Conservation (phyloP, 2,113 vertebrate species). For the Gallinago paraguaiae region DNA sequence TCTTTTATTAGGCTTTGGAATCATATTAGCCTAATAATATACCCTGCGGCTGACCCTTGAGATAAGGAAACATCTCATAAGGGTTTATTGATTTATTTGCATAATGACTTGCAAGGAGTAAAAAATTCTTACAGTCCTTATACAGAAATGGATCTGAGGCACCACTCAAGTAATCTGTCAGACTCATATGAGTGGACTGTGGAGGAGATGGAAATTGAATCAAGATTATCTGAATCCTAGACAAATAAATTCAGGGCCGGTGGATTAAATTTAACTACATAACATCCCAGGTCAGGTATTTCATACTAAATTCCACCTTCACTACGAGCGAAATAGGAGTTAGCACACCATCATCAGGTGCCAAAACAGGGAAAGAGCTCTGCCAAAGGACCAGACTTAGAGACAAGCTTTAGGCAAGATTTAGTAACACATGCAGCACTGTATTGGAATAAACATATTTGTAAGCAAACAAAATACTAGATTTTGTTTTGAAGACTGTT, state of each 20-base stretch:
- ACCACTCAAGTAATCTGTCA: background rate
- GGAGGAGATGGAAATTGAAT: background rate
- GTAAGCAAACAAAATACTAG: background rate
- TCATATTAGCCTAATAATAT: background rate
- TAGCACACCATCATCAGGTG: background rate
- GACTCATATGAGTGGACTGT: background rate
- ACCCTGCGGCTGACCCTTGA: background rate
- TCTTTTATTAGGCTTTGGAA: background rate
- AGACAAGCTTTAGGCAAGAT: background rate
- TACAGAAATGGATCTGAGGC: background rate
- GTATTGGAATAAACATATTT: background rate
- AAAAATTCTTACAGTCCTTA: background rate
- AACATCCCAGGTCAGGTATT: background rate
- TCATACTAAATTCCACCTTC: background rate
- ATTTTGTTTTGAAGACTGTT: background rate
- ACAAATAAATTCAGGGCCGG: background rate
- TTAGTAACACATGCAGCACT: background rate
- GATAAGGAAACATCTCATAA: background rate
- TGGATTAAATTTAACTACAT: background rate
- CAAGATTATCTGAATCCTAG: background rate
- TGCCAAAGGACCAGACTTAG: background rate
- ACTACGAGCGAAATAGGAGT: background rate
- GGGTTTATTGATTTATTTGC: conserved; percentile 12
- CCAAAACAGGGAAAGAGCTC: background rate
- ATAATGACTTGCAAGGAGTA: background rate